phyloP scores from a whole-genome alignment of 2,797 vertebrate genomes.

The Parauchenoglanis punctatus region DNA sequence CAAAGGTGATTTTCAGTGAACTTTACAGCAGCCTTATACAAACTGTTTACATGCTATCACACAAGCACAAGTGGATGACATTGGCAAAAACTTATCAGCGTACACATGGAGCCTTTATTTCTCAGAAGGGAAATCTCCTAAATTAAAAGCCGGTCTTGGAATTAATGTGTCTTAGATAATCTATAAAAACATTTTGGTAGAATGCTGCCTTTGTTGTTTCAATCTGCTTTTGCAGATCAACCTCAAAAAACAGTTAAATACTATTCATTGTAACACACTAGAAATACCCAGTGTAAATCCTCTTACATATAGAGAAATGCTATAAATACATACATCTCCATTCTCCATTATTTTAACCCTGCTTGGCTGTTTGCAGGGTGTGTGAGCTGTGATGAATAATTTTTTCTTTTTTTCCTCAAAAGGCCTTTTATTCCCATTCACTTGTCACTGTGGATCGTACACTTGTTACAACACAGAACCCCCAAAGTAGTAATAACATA shows the following conservation, averaged over 20 bases:
- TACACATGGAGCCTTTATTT: neutral
- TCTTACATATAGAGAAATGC: neutral
- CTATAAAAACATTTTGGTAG: neutral
- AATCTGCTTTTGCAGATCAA: neutral
- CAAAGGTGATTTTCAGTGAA: neutral
- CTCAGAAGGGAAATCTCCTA: neutral
- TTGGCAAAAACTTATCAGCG: neutral
- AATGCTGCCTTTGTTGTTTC: slow-evolving; percentile 2
- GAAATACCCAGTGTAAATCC: neutral
- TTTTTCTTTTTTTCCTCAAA: too few relatives aligned
- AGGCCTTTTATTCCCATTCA: neutral
- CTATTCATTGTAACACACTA: slow-evolving; percentile 3
- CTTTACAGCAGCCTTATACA: neutral
- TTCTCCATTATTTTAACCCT: neutral
- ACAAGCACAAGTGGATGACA: neutral
- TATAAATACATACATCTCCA: neutral
- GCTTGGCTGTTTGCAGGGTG: neutral
- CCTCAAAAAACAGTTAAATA: neutral
- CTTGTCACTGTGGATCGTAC: neutral
- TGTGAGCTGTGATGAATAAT: neutral
- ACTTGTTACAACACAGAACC: neutral
- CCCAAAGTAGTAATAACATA: neutral
- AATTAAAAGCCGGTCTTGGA: neutral
- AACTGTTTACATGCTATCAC: neutral
- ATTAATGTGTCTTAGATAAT: neutral